Evolutionary conservation across 1,140 invertebrate genomes (phyloP).

Genomic region (Oedothorax gibbosus): DNA sequence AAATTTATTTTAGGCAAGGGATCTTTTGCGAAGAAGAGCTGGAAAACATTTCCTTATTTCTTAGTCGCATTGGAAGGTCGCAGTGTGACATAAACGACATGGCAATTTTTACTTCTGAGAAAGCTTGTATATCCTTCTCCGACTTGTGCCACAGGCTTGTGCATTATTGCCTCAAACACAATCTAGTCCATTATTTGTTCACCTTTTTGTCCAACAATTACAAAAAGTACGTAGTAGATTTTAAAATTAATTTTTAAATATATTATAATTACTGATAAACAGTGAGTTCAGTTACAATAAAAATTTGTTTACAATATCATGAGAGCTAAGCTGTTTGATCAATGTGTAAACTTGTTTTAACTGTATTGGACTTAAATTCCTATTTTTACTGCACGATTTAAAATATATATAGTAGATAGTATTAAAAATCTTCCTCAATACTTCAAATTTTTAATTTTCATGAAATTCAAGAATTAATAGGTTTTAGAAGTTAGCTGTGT

Average conservation of each 20-base stretch:
- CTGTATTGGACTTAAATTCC: too few relatives aligned
- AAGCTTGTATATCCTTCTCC: constrained; percentile 27
- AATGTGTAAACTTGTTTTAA: too few relatives aligned
- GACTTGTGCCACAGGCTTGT: constrained; percentile 48
- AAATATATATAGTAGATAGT: too few relatives aligned
- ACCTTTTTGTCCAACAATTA: constrained; percentile 21
- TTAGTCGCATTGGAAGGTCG: constrained; percentile 31
- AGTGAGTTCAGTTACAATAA: too few relatives aligned
- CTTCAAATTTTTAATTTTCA: too few relatives aligned
- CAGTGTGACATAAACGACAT: constrained; percentile 46
- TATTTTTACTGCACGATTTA: too few relatives aligned
- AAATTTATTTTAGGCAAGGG: constrained; percentile 35
- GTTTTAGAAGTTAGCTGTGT: too few relatives aligned
- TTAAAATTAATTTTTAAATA: neutral
- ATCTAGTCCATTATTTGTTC: constrained; percentile 54
- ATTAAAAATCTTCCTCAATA: too few relatives aligned
- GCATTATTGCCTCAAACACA: constrained; percentile 56
- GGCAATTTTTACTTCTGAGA: constrained; percentile 27
- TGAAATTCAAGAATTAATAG: too few relatives aligned
- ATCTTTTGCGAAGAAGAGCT: constrained; percentile 56
- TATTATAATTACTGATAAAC: neutral
- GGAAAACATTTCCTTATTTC: constrained; percentile 35
- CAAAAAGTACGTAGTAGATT: constrained; percentile 11
- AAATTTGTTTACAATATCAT: too few relatives aligned
- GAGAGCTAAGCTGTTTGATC: too few relatives aligned